phyloP scores from a whole-genome alignment of 2,113 vertebrate species.

The Osmerus eperlanus region DNA sequence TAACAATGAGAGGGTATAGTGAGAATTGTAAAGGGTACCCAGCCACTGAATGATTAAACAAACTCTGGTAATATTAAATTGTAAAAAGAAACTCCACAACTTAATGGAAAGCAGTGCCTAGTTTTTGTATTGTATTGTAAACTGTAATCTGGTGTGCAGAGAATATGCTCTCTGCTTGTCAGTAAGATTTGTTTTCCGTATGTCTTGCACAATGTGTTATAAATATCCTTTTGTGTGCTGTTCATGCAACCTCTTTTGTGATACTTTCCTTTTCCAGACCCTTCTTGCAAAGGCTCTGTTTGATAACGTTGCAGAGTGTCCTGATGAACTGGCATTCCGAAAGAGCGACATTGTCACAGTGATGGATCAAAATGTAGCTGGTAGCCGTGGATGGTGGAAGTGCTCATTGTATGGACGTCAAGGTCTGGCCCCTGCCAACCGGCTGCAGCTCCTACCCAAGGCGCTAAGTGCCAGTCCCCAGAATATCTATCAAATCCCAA shows the following conservation, averaged over 20 bases:
- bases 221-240: not conserved
- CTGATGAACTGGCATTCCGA: slow-evolving; percentile 87
- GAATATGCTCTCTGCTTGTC: not conserved
- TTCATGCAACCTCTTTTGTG: not conserved
- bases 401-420: slow-evolving; percentile 82
- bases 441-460: slow-evolving; percentile 75
- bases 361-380: slow-evolving; percentile 72
- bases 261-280: slow-evolving; percentile 61
- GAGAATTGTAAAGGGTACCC: too few relatives aligned
- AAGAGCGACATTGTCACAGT: slow-evolving; percentile 85
- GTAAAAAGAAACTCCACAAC: too few relatives aligned
- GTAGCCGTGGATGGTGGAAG: slow-evolving; percentile 88
- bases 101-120: too few relatives aligned
- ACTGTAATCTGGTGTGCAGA: not conserved
- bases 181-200: not conserved
- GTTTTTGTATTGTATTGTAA: not conserved
- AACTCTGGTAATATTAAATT: too few relatives aligned
- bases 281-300: slow-evolving; percentile 87
- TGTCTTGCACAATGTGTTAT: not conserved
- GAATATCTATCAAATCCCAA: slow-evolving; percentile 76
- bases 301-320: slow-evolving; percentile 87
- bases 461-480: slow-evolving; percentile 16
- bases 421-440: slow-evolving; percentile 89
- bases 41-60: too few relatives aligned
- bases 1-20: too few relatives aligned